A percentile compares a stretch with the other conserved stretches of the same genome.
Conservation (phyloP, 2,113 vertebrate genomes). For the Vidua chalybeata region DNA sequence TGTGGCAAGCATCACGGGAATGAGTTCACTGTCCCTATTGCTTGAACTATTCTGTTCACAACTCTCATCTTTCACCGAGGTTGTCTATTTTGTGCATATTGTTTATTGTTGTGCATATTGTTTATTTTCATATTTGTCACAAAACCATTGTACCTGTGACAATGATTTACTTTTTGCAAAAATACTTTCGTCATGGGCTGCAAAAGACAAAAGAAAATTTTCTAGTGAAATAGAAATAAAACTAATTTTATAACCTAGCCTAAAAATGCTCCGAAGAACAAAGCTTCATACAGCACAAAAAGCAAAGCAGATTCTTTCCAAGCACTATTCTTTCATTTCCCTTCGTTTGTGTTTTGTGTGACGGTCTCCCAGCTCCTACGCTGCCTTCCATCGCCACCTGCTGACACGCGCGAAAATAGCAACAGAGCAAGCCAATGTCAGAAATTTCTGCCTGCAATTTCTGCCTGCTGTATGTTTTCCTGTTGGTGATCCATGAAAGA, state of each 20-base stretch:
- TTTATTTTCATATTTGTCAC: neutral
- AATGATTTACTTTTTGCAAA: neutral
- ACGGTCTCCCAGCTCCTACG: neutral
- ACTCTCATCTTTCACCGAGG: neutral
- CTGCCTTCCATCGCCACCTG: constrained; percentile 63
- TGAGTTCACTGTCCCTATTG: neutral
- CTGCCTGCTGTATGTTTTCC: fast-evolving
- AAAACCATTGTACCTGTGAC: fast-evolving
- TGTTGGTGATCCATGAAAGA: fast-evolving
- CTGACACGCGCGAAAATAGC: neutral
- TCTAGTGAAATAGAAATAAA: neutral
- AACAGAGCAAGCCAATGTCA: neutral
- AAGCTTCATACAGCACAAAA: neutral
- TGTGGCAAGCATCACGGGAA: neutral
- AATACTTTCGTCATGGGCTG: neutral
- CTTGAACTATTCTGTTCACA: neutral
- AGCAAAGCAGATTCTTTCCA: neutral
- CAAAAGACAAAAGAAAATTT: neutral
- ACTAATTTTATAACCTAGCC: neutral
- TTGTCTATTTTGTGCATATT: neutral
- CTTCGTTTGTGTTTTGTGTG: fast-evolving
- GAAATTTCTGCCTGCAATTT: neutral
- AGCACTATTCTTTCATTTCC: neutral
- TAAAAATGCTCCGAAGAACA: neutral
- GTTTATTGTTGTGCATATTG: neutral